Evolutionary conservation across 2,888 invertebrate species (phyloP), one percentile per base, ranked within the genome.

Genomic region (Callyntrura guangdongensis): DNA sequence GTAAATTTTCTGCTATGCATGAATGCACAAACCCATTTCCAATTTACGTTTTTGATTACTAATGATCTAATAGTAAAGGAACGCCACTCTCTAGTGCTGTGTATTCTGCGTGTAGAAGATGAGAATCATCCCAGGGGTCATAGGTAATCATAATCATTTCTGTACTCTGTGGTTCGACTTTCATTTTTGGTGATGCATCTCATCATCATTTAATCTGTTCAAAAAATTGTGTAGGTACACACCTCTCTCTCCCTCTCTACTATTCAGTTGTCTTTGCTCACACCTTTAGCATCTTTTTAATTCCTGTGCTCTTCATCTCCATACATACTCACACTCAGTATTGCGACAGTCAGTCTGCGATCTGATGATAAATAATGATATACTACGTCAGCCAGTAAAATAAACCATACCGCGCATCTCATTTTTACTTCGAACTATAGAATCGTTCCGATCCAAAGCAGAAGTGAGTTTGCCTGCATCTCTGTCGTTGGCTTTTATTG

Each of bases 121-220:
- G 25, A 69, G 45, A 69, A 1, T 45, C 45, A 45, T 69, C 69
- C 9, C n/a, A 17, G 45, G 22, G 69, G 69, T 69, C 45, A 69
- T 17, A 36, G 69, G 69, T 69, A 36, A 27, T 69, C 45, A 9
- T 36, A 69, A 69, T 69, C 36, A 45, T 36, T 17, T 69, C 8
- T n/a, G n/a, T n/a, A n/a, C n/a, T 9, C 17, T 64, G 25, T 6
- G 27, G 67, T 22, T 67, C 27, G 67, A 25, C 12, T 67, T 12
- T 67, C 67, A n/a, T 67, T 64, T 64, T 64, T 64, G 14, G 22
- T 25, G 27, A 27, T 27, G 27, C 27, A 27, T 67, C 25, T 64
- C 61, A 67, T 5, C n/a, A 8, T 53, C 59, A 14, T 27, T 25
- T 14, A 14, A 27, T 25, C 14, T 22, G 61, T 14, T 1, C 53